A percentile compares a stretch with the other conserved stretches of the same genome.
Evolutionary conservation across 2,113 vertebrate species (phyloP).

Genomic region (Passer domesticus): DNA sequence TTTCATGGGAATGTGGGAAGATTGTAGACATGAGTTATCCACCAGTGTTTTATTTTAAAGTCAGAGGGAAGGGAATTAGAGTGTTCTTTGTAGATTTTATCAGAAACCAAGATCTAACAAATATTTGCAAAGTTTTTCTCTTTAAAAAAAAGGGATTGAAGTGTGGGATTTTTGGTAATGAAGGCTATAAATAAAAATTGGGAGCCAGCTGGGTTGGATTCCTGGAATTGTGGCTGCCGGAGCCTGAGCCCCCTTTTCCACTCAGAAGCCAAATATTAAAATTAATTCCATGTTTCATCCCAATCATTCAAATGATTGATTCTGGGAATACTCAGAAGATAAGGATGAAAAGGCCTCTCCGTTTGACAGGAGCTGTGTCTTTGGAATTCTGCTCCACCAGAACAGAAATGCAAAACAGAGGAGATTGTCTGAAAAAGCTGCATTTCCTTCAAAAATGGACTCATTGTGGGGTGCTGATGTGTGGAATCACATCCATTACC

Average conservation of each 20-base stretch:
- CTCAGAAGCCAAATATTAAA: neutral
- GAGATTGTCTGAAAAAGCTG: neutral
- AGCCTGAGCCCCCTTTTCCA: neutral
- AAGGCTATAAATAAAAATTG: neutral
- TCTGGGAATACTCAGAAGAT: neutral
- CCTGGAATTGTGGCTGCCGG: neutral
- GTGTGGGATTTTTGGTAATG: neutral
- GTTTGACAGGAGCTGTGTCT: neutral
- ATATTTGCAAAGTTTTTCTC: rapidly evolving
- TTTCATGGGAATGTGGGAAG: neutral
- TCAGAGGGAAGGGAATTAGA: neutral
- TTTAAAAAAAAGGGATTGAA: neutral
- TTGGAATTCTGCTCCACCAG: neutral
- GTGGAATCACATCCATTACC: neutral
- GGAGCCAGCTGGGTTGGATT: rapidly evolving
- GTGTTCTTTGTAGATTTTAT: neutral
- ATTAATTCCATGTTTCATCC: neutral
- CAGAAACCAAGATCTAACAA: neutral
- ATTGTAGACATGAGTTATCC: neutral
- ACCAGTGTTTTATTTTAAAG: neutral
- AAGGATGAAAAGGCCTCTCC: neutral
- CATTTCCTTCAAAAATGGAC: neutral
- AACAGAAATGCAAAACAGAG: neutral
- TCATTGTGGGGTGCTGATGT: neutral
- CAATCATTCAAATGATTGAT: neutral